Percentiles rank a stretch among this genome's conserved stretches.
Evolutionary conservation across 2,888 invertebrate genomes (phyloP).

Genomic region (Unio pictorum): DNA sequence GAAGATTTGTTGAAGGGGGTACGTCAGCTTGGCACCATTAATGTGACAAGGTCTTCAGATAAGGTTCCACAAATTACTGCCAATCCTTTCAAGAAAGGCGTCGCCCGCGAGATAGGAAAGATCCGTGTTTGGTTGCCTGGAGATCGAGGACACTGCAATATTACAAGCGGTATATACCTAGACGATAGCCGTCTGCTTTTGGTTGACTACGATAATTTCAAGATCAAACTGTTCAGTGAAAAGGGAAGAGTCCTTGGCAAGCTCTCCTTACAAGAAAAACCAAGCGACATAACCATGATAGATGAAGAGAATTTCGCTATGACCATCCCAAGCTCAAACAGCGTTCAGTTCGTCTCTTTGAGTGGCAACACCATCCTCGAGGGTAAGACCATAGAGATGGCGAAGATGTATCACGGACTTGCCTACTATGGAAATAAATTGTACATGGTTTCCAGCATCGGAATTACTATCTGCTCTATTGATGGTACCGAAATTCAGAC

Average conservation of each 20-base stretch:
- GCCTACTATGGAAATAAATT: constrained; percentile 13
- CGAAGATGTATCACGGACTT: constrained; percentile 16
- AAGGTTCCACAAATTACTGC: constrained; percentile 12
- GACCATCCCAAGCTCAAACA: constrained; percentile 16
- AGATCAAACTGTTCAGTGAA: constrained; percentile 22
- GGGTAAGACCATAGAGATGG: constrained; percentile 13
- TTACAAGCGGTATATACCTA: constrained; percentile 26
- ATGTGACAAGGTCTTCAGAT: constrained; percentile 14
- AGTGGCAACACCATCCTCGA: constrained; percentile 16
- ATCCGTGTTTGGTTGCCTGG: constrained; percentile 24
- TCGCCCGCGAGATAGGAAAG: constrained; percentile 10
- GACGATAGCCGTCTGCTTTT: constrained; percentile 24
- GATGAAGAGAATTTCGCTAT: constrained; percentile 9
- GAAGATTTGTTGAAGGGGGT: constrained; percentile 21
- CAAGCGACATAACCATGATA: constrained; percentile 24
- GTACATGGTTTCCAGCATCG: constrained; percentile 17
- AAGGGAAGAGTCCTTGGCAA: constrained; percentile 17
- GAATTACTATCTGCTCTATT: constrained; percentile 19
- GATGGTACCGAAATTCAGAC: constrained; percentile 19
- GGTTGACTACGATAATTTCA: constrained; percentile 30
- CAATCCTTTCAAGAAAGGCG: constrained; percentile 4
- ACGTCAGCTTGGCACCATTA: constrained; percentile 20
- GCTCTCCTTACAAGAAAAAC: constrained; percentile 22
- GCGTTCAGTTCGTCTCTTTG: constrained; percentile 22
- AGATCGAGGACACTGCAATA: constrained; percentile 30